These are phyloP conservation scores for Heliornis fulica DNA, from an alignment of 2,113 vertebrate species.

Conservation along the genomic window DNA sequence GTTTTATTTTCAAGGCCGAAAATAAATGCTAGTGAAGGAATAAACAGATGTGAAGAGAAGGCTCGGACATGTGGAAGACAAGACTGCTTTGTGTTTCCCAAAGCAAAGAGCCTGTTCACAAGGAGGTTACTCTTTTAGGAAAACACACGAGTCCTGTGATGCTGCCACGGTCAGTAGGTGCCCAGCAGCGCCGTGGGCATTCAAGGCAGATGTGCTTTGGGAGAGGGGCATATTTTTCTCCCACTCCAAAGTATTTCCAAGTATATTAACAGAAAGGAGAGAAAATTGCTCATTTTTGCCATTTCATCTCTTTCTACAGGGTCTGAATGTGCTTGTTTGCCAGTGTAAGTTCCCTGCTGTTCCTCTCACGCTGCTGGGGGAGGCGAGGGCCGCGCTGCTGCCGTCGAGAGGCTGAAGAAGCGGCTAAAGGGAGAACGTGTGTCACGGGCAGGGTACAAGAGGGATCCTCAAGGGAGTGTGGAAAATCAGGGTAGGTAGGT, in stretches of 20 bases:
- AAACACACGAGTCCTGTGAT: slow-evolving; percentile 32
- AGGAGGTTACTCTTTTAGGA: slow-evolving; percentile 26
- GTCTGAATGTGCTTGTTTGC: no score
- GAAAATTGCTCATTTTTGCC: not conserved
- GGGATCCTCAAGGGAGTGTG: not conserved
- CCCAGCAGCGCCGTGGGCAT: not conserved
- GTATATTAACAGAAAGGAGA: not conserved
- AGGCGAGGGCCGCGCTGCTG: not conserved
- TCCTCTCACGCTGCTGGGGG: not conserved
- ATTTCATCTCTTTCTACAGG: not conserved
- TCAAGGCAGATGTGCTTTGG: not conserved
- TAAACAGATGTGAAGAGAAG: slow-evolving; percentile 46
- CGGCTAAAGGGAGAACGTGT: not conserved
- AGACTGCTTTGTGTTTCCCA: slow-evolving; percentile 53
- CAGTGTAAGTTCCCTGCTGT: no score
- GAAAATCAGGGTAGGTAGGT: not conserved
- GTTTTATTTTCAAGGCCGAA: slow-evolving; percentile 39
- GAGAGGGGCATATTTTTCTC: not conserved
- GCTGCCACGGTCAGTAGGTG: slow-evolving; percentile 43
- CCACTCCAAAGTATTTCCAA: not conserved
- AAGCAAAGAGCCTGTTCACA: slow-evolving; percentile 42
- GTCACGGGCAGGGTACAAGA: not conserved
- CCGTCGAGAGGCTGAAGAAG: not conserved
- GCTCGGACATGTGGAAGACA: slow-evolving; percentile 53
- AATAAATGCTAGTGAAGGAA: slow-evolving; percentile 36